These are phyloP conservation scores for Lordiphosa fenestrarum DNA, from an alignment of 2,888 invertebrate species.

Conservation along the genomic window DNA sequence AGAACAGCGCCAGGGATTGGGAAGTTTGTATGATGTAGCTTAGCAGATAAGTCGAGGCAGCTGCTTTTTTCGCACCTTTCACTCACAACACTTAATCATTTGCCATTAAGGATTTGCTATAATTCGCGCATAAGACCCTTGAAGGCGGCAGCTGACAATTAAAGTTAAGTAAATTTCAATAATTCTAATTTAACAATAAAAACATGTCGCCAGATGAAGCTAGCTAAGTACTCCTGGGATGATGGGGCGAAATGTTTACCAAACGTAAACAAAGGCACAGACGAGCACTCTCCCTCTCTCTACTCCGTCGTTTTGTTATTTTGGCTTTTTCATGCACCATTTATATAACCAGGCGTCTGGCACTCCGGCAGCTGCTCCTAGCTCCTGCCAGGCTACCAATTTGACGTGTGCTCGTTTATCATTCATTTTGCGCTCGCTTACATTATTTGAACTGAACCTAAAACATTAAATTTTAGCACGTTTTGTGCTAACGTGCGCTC, in stretches of 20 bases:
- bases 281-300: not conserved
- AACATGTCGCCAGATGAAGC: slow-evolving; percentile 13
- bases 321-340: slow-evolving; percentile 75
- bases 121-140: slow-evolving; percentile 47
- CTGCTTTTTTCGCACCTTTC: slow-evolving; percentile 4
- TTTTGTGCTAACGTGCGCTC: slow-evolving; percentile 68
- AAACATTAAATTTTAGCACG: slow-evolving; percentile 76
- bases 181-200: slow-evolving; percentile 59
- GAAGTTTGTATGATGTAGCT: slow-evolving; percentile 1
- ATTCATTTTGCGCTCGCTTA: slow-evolving; percentile 76
- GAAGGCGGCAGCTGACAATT: slow-evolving; percentile 60
- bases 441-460: slow-evolving; percentile 52
- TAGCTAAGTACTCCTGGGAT: too few relatives aligned
- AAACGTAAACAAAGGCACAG: slow-evolving; percentile 60
- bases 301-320: slow-evolving; percentile 61
- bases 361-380: slow-evolving; percentile 49
- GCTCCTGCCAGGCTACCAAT: slow-evolving; percentile 38
- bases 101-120: slow-evolving; percentile 51
- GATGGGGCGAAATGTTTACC: slow-evolving; percentile 47
- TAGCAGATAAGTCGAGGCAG: slow-evolving; percentile 10
- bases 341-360: slow-evolving; percentile 61
- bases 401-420: slow-evolving; percentile 78
- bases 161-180: slow-evolving; percentile 62
- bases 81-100: slow-evolving; percentile 14
- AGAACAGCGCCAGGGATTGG: not conserved